Evolutionary conservation across 2,888 invertebrate genomes (phyloP).

Genomic region (Erebia aethiops): DNA sequence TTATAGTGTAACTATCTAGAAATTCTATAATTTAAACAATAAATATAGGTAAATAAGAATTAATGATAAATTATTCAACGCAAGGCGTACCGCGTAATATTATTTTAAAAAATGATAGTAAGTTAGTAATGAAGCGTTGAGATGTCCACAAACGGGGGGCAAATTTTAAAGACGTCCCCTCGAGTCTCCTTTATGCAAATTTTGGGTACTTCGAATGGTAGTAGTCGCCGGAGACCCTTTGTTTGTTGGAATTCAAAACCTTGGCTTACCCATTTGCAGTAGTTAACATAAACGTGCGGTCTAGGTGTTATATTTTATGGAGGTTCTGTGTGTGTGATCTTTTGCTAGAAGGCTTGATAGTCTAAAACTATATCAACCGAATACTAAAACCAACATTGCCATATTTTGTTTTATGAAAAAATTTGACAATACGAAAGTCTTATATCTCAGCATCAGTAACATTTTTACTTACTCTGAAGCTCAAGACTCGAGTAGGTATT

Average conservation of each 20-base stretch:
- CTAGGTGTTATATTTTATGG: background rate
- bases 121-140: constrained; percentile 62
- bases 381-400: too few species aligned
- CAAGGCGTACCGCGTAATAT: background rate
- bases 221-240: constrained; percentile 69
- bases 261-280: background rate
- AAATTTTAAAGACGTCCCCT: constrained; percentile 75
- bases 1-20: too few species aligned
- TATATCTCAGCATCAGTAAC: too few species aligned
- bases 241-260: constrained; percentile 1
- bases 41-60: background rate
- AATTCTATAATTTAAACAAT: too few species aligned
- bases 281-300: constrained; percentile 1
- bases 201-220: constrained; percentile 76
- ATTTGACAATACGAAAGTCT: too few species aligned
- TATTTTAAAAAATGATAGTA: constrained; percentile 63
- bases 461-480: too few species aligned
- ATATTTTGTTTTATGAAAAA: too few species aligned
- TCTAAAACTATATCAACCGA: too few species aligned
- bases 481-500: too few species aligned
- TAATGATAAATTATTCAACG: background rate
- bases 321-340: background rate
- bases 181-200: constrained; percentile 79
- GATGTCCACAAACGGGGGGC: constrained; percentile 63
- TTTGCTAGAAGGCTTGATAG: background rate